Conservation (phyloP, 2,797 vertebrate genomes). For the Selene dorsalis region DNA sequence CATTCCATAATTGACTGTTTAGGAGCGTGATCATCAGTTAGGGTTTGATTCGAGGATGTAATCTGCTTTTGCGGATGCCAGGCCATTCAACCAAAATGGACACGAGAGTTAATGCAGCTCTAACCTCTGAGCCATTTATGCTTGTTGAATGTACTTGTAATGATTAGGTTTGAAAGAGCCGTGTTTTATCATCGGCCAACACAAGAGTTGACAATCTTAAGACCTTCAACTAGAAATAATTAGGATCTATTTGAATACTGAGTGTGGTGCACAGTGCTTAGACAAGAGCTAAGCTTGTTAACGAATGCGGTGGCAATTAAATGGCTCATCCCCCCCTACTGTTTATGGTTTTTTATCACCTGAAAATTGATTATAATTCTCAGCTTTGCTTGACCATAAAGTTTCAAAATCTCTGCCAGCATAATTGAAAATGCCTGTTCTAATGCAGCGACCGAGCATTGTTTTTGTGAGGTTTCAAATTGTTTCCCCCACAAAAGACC, state of each 20-base stretch:
- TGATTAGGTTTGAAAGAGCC: slow-evolving; percentile 86
- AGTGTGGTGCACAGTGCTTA: slow-evolving; percentile 78
- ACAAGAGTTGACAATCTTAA: slow-evolving; percentile 87
- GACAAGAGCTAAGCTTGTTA: slow-evolving; percentile 86
- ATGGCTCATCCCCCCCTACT: slow-evolving; percentile 68
- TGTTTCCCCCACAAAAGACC: slow-evolving; percentile 59
- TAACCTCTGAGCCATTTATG: slow-evolving; percentile 84
- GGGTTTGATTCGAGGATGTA: slow-evolving; percentile 84
- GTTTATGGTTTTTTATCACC: slow-evolving; percentile 81
- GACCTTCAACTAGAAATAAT: slow-evolving; percentile 88
- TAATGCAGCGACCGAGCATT: slow-evolving; percentile 47
- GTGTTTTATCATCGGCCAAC: slow-evolving; percentile 85
- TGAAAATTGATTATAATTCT: slow-evolving; percentile 84
- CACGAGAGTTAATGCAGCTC: slow-evolving; percentile 80
- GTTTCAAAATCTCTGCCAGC: slow-evolving; percentile 67
- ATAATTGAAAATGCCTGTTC: slow-evolving; percentile 72
- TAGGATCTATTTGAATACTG: slow-evolving; percentile 88
- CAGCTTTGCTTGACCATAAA: slow-evolving; percentile 72
- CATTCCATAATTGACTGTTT: slow-evolving; percentile 88
- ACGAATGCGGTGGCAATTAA: slow-evolving; percentile 84
- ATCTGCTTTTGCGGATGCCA: slow-evolving; percentile 81
- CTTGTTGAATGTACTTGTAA: slow-evolving; percentile 84
- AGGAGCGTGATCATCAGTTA: slow-evolving; percentile 84
- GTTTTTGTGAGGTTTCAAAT: slow-evolving; percentile 59
- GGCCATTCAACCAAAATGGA: slow-evolving; percentile 80